Base-by-base conservation (phyloP, 2,113 vertebrate genomes). In the Cryptoleucopteryx plumbea region DNA sequence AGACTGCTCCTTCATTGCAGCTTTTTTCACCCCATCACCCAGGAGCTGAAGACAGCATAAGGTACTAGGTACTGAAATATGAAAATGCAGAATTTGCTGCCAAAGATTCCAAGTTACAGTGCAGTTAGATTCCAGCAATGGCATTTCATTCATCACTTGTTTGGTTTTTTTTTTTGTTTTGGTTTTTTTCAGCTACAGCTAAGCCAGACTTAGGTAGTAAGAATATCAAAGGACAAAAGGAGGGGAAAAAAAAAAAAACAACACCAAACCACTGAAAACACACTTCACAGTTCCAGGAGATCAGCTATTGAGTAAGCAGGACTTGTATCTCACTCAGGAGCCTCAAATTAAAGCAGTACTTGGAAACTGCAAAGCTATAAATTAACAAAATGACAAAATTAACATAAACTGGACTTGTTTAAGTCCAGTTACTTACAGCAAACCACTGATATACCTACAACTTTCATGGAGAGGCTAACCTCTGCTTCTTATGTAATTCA, bases 311-410 rank as follows among this genome's bases (percentile, higher is more conserved):
- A 50, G 3, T 53, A 93, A 95, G 47, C 66, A 80, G 79, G 85
- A 65, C 16, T 67, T 47, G n/a, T 40, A 34, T 50, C 79, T 86
- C 82, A 79, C 59, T 93, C 61, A 85, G 68, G 32, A 65, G 42
- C 52, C 50, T 82, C 61, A 90, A 92, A 95, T 90, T 92, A 94
- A 93, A 94, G 88, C 78, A 88, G 26, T 59, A 36, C 63, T 21
- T 96, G 82, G 75, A 92, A 97, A 93, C 47, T 67, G 27, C 75
- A 96, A 89, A 91, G 67, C 36, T 82, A 55, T 66, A 91, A 87
- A 88, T 95, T 83, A 94, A 65, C 38, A 85, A 68, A 95, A 93
- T 86, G 40, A 73, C 18, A 55, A 80, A 94, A 93, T 79, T 38
- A 94, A 93, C 66, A 71, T 78, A 87, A 95, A 95, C 53, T 74